Conservation (phyloP, 1,140 invertebrate species). For the Aphis craccivora region DNA sequence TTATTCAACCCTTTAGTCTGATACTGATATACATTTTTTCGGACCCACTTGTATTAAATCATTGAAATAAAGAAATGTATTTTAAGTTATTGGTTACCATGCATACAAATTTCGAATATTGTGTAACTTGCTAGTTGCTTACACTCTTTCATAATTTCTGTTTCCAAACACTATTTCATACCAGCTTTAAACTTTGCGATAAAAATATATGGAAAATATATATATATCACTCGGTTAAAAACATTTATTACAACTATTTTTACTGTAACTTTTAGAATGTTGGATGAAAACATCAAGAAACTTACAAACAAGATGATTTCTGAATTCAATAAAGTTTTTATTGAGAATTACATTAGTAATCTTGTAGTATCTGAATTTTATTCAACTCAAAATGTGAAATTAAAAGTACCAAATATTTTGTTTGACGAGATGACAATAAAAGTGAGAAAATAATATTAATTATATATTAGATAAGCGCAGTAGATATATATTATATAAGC, state of each 20-base stretch:
- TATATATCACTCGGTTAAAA: not conserved
- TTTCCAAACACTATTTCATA: not conserved
- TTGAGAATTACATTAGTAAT: not conserved
- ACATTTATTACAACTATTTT: not conserved
- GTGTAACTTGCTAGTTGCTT: not conserved
- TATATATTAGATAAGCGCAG: not conserved
- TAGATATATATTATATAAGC: not conserved
- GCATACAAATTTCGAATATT: not conserved
- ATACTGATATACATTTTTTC: not conserved
- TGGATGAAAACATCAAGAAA: conserved; percentile 33
- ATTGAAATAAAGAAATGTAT: not conserved
- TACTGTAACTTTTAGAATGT: not conserved
- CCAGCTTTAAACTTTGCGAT: not conserved
- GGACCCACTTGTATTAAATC: not conserved
- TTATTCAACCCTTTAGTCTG: too few species aligned
- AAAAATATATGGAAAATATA: not conserved
- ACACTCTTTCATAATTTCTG: not conserved
- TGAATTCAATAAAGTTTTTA: not conserved
- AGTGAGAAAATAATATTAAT: not conserved
- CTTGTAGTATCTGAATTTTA: not conserved
- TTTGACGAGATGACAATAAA: not conserved
- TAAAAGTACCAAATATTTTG: not conserved
- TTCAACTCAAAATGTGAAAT: not conserved
- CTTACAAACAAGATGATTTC: not conserved
- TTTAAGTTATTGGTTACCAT: not conserved